These are phyloP conservation scores for Catalaphyllia jardinei DNA, from an alignment of 64 coral and sea anemone genomes.

Conservation along the genomic window DNA sequence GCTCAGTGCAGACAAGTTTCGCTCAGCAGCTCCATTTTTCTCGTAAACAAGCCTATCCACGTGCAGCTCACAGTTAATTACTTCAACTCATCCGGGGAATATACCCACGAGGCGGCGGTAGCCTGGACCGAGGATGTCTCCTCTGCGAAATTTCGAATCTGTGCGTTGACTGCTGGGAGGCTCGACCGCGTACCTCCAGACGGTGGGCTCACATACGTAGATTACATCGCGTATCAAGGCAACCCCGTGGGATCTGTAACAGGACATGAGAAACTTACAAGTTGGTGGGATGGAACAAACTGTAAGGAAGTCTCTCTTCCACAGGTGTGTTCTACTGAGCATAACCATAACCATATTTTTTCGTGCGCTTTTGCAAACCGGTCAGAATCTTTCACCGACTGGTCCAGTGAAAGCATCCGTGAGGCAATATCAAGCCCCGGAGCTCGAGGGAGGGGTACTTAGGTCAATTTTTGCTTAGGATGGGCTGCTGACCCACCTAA, in stretches of 20 bases:
- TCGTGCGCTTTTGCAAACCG: no score
- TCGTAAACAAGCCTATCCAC: neutral
- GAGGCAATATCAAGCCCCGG: no score
- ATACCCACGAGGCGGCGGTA: constrained; percentile 83
- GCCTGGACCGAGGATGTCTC: constrained; percentile 77
- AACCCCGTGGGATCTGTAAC: constrained; percentile 57
- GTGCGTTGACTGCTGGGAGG: constrained; percentile 71
- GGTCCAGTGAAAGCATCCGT: no score
- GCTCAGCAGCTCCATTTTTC: constrained; percentile 20
- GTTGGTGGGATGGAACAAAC: constrained; percentile 75
- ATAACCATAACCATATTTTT: no score
- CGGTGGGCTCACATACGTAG: constrained; percentile 58
- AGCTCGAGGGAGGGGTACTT: no score
- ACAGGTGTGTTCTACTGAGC: constrained; percentile 4
- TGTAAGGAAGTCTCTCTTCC: constrained; percentile 54
- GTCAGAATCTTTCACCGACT: no score
- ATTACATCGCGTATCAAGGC: constrained; percentile 75
- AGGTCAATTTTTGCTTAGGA: no score
- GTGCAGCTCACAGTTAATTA: constrained; percentile 62
- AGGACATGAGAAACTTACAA: constrained; percentile 27
- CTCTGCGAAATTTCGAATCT: constrained; percentile 41
- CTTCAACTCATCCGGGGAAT: constrained; percentile 52
- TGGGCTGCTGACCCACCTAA: no score
- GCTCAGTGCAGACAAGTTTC: constrained; percentile 50
- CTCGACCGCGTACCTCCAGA: constrained; percentile 69